Percentiles rank a stretch among this genome's conserved stretches.
Evolutionary conservation across 2,888 invertebrate species (phyloP).

Genomic region (Campaea margaritaria): DNA sequence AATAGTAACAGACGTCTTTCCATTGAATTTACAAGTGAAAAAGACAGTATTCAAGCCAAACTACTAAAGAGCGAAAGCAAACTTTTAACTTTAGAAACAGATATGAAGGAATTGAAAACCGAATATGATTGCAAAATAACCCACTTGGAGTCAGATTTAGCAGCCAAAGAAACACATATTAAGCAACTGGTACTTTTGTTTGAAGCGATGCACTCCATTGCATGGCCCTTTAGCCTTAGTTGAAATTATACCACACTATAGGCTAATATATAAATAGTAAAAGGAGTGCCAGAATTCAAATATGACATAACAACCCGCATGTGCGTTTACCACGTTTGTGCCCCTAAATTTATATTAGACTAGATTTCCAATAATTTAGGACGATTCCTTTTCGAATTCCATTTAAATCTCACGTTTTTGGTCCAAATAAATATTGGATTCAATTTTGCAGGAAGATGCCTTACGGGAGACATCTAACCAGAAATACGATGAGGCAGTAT

Average conservation of each 20-base stretch:
- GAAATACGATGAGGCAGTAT: constrained; percentile 78
- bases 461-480: constrained; percentile 75
- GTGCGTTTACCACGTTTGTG: constrained; percentile 7
- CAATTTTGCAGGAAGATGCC: constrained; percentile 70
- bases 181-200: constrained; percentile 84
- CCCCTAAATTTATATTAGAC: neutral
- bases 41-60: constrained; percentile 76
- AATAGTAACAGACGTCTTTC: constrained; percentile 74
- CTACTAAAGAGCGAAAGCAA: constrained; percentile 78
- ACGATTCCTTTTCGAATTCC: neutral
- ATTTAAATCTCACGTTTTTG: neutral
- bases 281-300: neutral
- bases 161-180: constrained; percentile 86
- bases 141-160: constrained; percentile 84
- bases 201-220: constrained; percentile 24
- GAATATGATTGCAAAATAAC: constrained; percentile 86
- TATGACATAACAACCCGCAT: constrained; percentile 10
- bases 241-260: constrained; percentile 6
- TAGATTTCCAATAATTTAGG: neutral
- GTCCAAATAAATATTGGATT: neutral
- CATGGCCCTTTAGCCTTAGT: constrained; percentile 22
- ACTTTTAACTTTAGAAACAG: constrained; percentile 77
- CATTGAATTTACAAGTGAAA: constrained; percentile 75
- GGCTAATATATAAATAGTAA: constrained; percentile 4
- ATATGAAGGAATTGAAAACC: constrained; percentile 82